These are phyloP conservation scores for Synanthedon formicaeformis DNA, from an alignment of 2,888 invertebrate species.

Conservation along the genomic window DNA sequence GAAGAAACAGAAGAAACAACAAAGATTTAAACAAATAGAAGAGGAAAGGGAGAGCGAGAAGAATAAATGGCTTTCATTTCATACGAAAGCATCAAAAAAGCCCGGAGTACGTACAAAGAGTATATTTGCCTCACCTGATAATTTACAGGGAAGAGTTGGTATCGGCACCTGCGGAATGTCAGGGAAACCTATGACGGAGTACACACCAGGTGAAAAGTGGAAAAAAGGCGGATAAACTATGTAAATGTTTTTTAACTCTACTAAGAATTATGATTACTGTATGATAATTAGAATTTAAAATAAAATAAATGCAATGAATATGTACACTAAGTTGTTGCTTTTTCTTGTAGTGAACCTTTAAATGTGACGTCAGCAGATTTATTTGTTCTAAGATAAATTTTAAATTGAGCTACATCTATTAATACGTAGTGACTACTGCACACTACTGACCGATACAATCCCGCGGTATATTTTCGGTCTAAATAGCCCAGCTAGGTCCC, in stretches of 20 bases:
- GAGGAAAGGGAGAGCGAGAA: constrained; percentile 97
- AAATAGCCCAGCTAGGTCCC: no score
- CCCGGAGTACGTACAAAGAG: constrained; percentile 88
- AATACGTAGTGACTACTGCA: no score
- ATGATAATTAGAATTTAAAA: no score
- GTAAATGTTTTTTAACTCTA: constrained; percentile 3
- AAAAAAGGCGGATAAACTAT: constrained; percentile 78
- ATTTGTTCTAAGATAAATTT: no score
- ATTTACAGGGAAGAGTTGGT: constrained; percentile 91
- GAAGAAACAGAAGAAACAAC: constrained; percentile 95
- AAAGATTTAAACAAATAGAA: constrained; percentile 93
- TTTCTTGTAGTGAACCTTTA: no score
- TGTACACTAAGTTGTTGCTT: no score
- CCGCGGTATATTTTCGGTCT: no score
- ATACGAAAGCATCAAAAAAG: constrained; percentile 89
- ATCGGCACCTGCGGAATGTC: constrained; percentile 97
- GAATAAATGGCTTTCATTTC: constrained; percentile 96
- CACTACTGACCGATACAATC: no score
- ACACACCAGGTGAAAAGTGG: constrained; percentile 92
- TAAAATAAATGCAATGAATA: no score
- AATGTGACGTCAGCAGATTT: no score
- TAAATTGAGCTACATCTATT: no score
- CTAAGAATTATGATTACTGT: no score
- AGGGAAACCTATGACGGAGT: constrained; percentile 96
- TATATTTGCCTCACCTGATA: constrained; percentile 97